Percentiles rank a stretch among this genome's conserved stretches.
phyloP scores from a whole-genome alignment of 1,140 invertebrate genomes.

The Rhopalosiphum maidis region DNA sequence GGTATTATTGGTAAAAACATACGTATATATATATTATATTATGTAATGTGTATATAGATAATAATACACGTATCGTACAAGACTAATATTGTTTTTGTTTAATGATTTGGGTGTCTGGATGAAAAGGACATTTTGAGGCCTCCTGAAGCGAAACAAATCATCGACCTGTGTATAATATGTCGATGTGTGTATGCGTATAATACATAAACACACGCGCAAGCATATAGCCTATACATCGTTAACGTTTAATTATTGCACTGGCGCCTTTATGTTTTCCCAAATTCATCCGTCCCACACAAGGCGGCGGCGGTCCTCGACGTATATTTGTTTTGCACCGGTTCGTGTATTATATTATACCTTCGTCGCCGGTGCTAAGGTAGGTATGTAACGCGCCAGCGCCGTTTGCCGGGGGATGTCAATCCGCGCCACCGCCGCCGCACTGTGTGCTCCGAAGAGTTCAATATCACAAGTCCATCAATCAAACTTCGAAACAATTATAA shows the following conservation, averaged over 20 bases:
- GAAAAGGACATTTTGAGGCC: slow-evolving; percentile 54
- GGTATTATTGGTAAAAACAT: too few species aligned
- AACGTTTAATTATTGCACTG: slow-evolving; percentile 49
- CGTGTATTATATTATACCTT: slow-evolving; percentile 10
- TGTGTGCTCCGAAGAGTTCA: neutral
- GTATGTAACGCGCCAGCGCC: neutral
- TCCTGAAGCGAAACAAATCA: slow-evolving; percentile 57
- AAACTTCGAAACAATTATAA: slow-evolving; percentile 56
- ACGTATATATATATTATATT: too few species aligned
- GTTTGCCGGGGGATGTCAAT: slow-evolving; percentile 34
- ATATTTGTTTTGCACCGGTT: slow-evolving; percentile 46
- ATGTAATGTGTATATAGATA: neutral
- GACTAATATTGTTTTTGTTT: slow-evolving; percentile 56
- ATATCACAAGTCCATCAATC: slow-evolving; percentile 46
- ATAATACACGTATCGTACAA: slow-evolving; percentile 18
- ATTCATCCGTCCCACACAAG: slow-evolving; percentile 47
- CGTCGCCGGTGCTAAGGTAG: neutral
- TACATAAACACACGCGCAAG: neutral
- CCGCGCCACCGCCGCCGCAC: neutral
- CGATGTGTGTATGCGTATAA: neutral
- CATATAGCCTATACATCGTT: slow-evolving; percentile 14
- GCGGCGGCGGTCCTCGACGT: neutral
- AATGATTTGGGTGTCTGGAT: slow-evolving; percentile 32
- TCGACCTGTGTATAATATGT: slow-evolving; percentile 34
- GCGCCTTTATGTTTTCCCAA: slow-evolving; percentile 48